Base-by-base conservation (phyloP, 1,140 invertebrate species). In the Sarcophaga peregrina region DNA sequence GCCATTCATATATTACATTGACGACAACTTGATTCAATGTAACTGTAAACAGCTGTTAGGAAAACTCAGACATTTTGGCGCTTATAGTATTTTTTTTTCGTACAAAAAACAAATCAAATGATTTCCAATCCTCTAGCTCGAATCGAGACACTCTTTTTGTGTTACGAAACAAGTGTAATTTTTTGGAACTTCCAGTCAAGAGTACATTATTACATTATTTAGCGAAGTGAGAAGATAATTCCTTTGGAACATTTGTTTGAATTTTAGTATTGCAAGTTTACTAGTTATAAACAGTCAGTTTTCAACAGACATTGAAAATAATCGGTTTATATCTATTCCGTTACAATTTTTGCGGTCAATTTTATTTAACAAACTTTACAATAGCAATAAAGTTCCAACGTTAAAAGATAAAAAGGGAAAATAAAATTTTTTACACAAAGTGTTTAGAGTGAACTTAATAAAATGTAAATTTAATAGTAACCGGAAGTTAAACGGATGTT, bases 171-270 rank as follows among this genome's bases (percentile, higher is more conserved):
- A 13, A 5, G 0, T 76, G 45, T 48, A 48, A 5, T 47, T 76
- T 45, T n/a, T n/a, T 76, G 74, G 74, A 76, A 76, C 45, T 76
- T 76, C 74, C 74, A 76, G 74, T 58, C 46, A 47, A 15, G 17
- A 47, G 7, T 48, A 76, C 8, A 15, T 46, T n/a, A 13, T 3
- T 58, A 13, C 15, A 58, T n/a, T 13, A 58, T n/a, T 46, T 15
- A 74, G 47, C 74, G 37, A 47, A 74, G 15, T 46, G 46, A 48
- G 11, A 46, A 7, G 6, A 68, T 0, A 15, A 72, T 45, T 74
- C 72, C 11, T 76, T 15, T 46, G 74, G 45, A 76, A 76, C 2
- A 15, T 13, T 25, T 76, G 45, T 48, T 76, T 76, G 7, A 15
- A n/a, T 3, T 47, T 13, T 58, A 13, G 6, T 58, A n/a, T 13